Evolutionary conservation across 2,888 invertebrate species (phyloP), one percentile per base, ranked within the genome.

Genomic region (Hirtodrosophila cameraria): DNA sequence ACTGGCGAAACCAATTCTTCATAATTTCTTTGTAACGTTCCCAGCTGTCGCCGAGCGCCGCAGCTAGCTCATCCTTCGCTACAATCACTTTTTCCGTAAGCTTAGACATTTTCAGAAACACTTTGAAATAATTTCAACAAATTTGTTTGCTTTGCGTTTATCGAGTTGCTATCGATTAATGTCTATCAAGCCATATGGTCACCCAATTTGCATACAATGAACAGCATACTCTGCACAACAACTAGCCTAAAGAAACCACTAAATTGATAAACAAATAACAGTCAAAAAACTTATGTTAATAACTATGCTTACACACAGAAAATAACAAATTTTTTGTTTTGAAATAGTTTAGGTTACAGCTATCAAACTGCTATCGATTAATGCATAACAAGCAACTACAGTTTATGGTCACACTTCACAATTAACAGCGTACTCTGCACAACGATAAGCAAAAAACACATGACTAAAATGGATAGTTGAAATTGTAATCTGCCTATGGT

Each of bases 1-100:
- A 93, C 88, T 93, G 92, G 48, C 93, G 92, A 80, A 96, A 96
- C 95, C 95, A 96, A 45, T 94, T 92, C 75, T 94, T 95, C 93
- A 96, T 93, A 72, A 94, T 93, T 42, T 92, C 92, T 75, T 95
- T 94, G 88, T 96, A 96, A 89, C 93, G 92, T 58, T 93, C 93
- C 2, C 93, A 92, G 89, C 94, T 94, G 43, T 95, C 95, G 6
- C 94, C 94, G 5, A 96, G 90, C 0, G 93, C 87, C 2, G 60
- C n/a, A 55, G 84, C 77, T 12, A 91, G 63, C 0, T 88, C 87
- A 23, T 81, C 89, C 70, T 90, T 91, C 7, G 90, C 84, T 11
- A 59, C 12, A 12, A 88, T 42, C 2, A 91, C 87, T 60, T 83
- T 84, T 20, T 90, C 89, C 41, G 78, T 90, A 41, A 88, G 59